Percentiles rank a stretch among this genome's conserved stretches.
Evolutionary conservation across 1,140 invertebrate genomes (phyloP).

Genomic region (Danaus plexippus): DNA sequence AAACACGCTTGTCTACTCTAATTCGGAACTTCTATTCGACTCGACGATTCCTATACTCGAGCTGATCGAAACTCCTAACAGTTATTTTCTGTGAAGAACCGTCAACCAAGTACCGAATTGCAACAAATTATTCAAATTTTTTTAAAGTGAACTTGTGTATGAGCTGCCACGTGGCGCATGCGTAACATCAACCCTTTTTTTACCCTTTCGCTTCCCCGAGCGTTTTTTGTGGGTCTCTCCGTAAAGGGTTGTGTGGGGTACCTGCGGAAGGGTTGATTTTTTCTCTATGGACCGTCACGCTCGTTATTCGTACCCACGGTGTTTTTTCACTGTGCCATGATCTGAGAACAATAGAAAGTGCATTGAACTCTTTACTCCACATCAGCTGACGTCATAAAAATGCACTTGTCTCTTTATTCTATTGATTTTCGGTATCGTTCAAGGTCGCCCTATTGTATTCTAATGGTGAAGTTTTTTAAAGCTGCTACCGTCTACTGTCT

Average conservation of each 20-base stretch:
- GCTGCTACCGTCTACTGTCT: not conserved
- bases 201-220: constrained; percentile 64
- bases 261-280: constrained; percentile 68
- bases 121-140: too few species aligned
- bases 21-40: too few species aligned
- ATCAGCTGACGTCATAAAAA: constrained; percentile 66
- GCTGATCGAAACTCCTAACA: too few species aligned
- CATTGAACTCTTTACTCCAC: constrained; percentile 60
- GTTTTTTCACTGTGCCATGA: constrained; percentile 48
- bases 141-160: too few species aligned
- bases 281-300: constrained; percentile 49
- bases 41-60: too few species aligned
- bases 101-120: too few species aligned
- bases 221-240: constrained; percentile 66
- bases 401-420: constrained; percentile 55
- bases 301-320: constrained; percentile 47
- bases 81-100: too few species aligned
- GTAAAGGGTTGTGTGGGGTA: constrained; percentile 66
- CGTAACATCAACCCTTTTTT: constrained; percentile 67
- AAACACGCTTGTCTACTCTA: too few species aligned
- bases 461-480: not conserved
- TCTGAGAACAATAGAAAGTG: constrained; percentile 56
- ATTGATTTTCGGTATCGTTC: constrained; percentile 60
- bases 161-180: constrained; percentile 49
- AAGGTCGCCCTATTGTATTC: constrained; percentile 41